Evolutionary conservation across 2,888 invertebrate species (phyloP).

Genomic region (Oscheius sp.): DNA sequence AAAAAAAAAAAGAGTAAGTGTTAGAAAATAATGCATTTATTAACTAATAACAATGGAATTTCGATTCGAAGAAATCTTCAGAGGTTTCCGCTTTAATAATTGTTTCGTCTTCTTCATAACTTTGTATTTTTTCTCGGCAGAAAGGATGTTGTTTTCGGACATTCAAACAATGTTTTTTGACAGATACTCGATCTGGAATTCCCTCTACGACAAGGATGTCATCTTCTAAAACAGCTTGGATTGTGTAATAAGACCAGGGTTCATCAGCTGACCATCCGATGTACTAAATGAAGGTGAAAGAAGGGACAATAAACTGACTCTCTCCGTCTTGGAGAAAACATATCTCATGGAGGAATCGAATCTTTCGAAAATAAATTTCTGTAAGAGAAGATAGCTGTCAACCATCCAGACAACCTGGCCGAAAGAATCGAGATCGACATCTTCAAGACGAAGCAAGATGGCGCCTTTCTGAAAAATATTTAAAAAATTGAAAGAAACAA

Average conservation of each 20-base stretch:
- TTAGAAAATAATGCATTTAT: no score
- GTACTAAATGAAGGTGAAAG: constrained; percentile 13
- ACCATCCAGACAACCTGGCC: constrained; percentile 16
- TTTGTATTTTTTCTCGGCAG: no score
- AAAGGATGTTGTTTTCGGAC: no score
- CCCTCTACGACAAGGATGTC: no score
- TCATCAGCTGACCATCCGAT: constrained; percentile 18
- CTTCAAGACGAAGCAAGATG: not conserved
- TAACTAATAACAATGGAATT: no score
- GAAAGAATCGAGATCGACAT: not conserved
- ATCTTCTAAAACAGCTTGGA: no score
- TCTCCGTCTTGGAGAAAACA: constrained; percentile 15
- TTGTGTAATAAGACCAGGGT: constrained; percentile 23
- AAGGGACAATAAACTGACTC: not conserved
- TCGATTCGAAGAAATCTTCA: no score
- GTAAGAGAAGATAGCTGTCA: constrained; percentile 16
- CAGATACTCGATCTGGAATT: no score
- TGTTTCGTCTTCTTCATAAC: no score
- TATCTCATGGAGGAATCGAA: not conserved
- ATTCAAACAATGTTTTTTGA: no score
- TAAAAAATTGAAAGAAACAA: not conserved
- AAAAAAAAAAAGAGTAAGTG: no score
- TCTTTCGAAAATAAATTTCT: constrained; percentile 4
- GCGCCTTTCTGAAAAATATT: not conserved
- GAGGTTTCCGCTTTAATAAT: no score